These are phyloP conservation scores for Probosciger aterrimus DNA, from an alignment of 2,113 vertebrate genomes.

Conservation along the genomic window DNA sequence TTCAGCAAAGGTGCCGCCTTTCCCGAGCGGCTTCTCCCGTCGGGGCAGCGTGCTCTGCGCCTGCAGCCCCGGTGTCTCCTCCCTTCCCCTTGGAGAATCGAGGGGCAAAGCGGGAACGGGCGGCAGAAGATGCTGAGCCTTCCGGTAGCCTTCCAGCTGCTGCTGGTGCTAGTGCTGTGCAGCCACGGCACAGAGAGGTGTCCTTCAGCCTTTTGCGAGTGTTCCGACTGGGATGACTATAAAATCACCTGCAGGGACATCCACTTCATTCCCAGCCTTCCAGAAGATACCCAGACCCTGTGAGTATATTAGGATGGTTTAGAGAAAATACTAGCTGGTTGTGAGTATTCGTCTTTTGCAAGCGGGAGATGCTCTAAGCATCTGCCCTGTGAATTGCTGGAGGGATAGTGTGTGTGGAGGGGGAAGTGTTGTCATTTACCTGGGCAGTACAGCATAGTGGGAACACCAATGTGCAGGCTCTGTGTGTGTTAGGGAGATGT, in stretches of 20 bases:
- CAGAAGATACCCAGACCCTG: conserved; percentile 85
- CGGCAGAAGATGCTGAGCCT: conserved; percentile 53
- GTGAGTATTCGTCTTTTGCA: rapidly evolving
- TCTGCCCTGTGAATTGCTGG: not conserved
- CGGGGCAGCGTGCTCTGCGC: not conserved
- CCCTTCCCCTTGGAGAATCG: not conserved
- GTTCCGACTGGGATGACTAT: conserved; percentile 80
- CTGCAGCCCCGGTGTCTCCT: not conserved
- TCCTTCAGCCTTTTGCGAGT: conserved; percentile 82
- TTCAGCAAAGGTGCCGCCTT: not conserved
- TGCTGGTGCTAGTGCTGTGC: conserved; percentile 55
- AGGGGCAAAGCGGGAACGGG: not conserved
- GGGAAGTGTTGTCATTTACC: not conserved
- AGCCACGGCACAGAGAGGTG: conserved; percentile 21
- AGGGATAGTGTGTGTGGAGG: not conserved
- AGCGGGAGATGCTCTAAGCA: not conserved
- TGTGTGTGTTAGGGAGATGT: not conserved
- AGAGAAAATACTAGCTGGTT: not conserved
- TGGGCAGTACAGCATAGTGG: rapidly evolving
- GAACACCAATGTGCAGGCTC: rapidly evolving
- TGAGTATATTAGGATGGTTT: conserved; percentile 74
- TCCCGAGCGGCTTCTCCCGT: not conserved
- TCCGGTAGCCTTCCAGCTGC: conserved; percentile 8
- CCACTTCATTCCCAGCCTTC: conserved; percentile 82
- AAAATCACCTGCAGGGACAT: conserved; percentile 86